Base-by-base conservation (phyloP, 2,888 invertebrate species). In the Aromia moschata region DNA sequence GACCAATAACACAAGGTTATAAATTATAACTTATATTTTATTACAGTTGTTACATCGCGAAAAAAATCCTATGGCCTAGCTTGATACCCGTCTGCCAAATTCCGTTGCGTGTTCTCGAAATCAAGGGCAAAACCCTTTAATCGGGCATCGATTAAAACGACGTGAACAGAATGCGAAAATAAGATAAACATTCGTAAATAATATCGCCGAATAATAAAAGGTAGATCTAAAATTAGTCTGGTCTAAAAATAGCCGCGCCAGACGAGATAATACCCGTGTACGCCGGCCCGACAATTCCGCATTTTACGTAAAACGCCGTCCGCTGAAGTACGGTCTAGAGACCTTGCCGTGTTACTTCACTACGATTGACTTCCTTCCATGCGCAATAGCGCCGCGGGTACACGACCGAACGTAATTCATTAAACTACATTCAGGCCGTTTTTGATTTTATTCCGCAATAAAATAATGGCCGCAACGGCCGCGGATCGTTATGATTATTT, bases 281-380 rank as follows among this genome's bases (percentile, higher is more conserved):
- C 33, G 18, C 17, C 43, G 20, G 2, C n/a, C n/a, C n/a, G n/a
- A n/a, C n/a, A 52, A 37, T 37, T 38, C 54, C 49, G 1, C 16
- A 36, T 54, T 56, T 60, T 61, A 56, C 65, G 65, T 61, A 60
- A 63, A 59, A 31, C 33, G 7, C 14, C 2, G 30, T 52, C 65
- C 4, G n/a, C 18, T 61, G 60, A 60, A 61, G 33, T 37, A 15
- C 11, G 54, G 52, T 16, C 18, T 11, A 15, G 30, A 15, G 41
- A 61, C 62, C 56, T 60, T 60, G 58, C 62, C 65, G 65, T 67
- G 61, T 56, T 51, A 63, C 60, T 65, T 62, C 65, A 64, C 64
- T 65, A 66, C 62, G 60, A 67, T 62, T 62, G 68, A 76, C 78
- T 78, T 78, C 78, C 78, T 76, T 70, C 70, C 77, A 77, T 77